These are phyloP conservation scores for Trinectes maculatus DNA, from an alignment of 2,113 vertebrate species.

Conservation along the genomic window DNA sequence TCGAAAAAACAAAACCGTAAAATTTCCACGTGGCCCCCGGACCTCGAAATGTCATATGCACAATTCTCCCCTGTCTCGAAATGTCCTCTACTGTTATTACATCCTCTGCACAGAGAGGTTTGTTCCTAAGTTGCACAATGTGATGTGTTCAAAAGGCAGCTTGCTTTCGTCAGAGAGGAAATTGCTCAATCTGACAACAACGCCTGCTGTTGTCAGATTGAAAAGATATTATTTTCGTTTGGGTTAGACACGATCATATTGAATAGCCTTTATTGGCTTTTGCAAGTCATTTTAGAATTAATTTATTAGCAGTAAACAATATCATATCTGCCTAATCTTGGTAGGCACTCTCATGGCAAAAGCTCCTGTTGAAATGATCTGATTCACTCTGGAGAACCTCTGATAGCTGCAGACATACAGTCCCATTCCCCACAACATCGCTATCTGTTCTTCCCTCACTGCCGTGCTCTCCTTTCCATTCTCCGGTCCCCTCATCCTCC, in stretches of 20 bases:
- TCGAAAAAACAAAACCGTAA: constrained; percentile 15
- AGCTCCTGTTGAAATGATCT: constrained; percentile 25
- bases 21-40: constrained; percentile 52
- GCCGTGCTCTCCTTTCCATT: constrained; percentile 21
- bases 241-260: neutral
- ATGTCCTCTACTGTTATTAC: constrained; percentile 10
- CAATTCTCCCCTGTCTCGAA: constrained; percentile 31
- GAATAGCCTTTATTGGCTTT: neutral
- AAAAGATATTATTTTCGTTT: constrained; percentile 3
- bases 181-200: constrained; percentile 46
- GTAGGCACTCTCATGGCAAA: constrained; percentile 7
- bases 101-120: constrained; percentile 17
- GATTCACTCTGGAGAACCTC: constrained; percentile 18
- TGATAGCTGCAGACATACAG: neutral
- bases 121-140: constrained; percentile 34
- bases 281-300: neutral
- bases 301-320: neutral
- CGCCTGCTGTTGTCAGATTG: neutral
- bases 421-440: neutral
- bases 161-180: constrained; percentile 30
- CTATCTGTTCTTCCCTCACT: constrained; percentile 11
- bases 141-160: constrained; percentile 11
- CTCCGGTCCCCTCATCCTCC: constrained; percentile 5
- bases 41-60: constrained; percentile 67
- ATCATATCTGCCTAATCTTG: neutral